Evolutionary conservation across 2,888 invertebrate genomes (phyloP).

Genomic region (Agrochola lota): DNA sequence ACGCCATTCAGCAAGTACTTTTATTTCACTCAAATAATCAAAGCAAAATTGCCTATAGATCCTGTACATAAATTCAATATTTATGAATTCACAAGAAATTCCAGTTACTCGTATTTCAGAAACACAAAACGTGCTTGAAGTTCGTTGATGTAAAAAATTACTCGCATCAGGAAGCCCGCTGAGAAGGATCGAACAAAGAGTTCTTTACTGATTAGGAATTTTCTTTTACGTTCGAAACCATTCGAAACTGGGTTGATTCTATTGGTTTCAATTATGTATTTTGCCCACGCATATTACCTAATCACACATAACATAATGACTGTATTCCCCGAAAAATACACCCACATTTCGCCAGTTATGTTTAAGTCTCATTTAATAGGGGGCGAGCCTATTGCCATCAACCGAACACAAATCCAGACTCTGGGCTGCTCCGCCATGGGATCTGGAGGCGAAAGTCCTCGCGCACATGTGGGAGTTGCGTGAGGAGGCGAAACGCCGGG

Average conservation of each 20-base stretch:
- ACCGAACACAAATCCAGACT: no score
- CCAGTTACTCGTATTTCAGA: constrained; percentile 1
- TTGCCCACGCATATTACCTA: not conserved
- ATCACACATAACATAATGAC: not conserved
- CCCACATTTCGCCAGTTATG: no score
- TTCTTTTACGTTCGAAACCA: constrained; percentile 13
- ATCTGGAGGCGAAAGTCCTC: no score
- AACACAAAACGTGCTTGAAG: constrained; percentile 40
- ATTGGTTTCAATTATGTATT: not conserved
- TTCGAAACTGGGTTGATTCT: not conserved
- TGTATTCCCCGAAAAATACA: not conserved
- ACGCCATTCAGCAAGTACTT: not conserved
- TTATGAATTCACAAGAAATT: constrained; percentile 22
- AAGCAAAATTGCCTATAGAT: constrained; percentile 7
- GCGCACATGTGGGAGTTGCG: no score
- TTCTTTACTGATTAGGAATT: constrained; percentile 18
- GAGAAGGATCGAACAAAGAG: constrained; percentile 36
- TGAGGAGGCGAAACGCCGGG: no score
- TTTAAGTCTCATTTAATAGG: no score
- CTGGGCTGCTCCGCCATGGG: no score
- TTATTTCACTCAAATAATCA: not conserved
- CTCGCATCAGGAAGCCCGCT: constrained; percentile 39
- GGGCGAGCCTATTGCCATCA: no score
- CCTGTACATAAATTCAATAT: not conserved
- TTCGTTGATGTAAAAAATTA: constrained; percentile 49